Evolutionary conservation across 2,797 vertebrate genomes (phyloP).

Genomic region (Tauraco hartlaubi): DNA sequence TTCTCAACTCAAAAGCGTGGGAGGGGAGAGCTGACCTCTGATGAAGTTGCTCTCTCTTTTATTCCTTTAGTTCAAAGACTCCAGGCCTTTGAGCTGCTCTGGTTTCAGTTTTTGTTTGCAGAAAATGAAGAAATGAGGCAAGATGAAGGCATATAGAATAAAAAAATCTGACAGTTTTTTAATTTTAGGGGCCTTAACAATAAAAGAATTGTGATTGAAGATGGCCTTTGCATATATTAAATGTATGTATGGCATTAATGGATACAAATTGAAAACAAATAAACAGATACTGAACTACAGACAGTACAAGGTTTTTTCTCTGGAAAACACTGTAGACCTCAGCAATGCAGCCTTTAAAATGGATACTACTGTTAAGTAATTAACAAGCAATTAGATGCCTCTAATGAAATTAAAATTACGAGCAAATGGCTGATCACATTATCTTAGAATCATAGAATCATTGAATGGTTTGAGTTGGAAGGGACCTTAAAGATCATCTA

Average conservation of each 20-base stretch:
- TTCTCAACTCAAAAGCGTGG: neutral
- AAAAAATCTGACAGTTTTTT: neutral
- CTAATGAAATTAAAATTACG: conserved; percentile 46
- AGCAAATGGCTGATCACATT: conserved; percentile 26
- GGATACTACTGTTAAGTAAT: conserved; percentile 44
- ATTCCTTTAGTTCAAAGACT: conserved; percentile 21
- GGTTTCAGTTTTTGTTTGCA: neutral
- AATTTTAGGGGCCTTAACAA: neutral
- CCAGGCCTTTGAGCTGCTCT: neutral
- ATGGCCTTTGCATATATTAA: neutral
- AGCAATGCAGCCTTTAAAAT: neutral
- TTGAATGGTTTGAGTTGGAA: too few relatives aligned
- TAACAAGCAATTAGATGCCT: conserved; percentile 4
- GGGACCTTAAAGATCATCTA: too few relatives aligned
- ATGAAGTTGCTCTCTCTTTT: conserved; percentile 3
- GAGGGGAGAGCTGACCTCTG: conserved; percentile 17
- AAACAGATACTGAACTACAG: neutral
- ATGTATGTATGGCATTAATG: neutral
- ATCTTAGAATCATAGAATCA: neutral
- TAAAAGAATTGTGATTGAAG: neutral
- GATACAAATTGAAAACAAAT: neutral
- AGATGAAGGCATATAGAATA: neutral
- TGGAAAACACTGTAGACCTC: conserved; percentile 3
- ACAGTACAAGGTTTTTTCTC: neutral
- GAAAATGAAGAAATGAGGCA: neutral